Conservation (phyloP, 1,140 invertebrate species). For the Solenopsis fugax region DNA sequence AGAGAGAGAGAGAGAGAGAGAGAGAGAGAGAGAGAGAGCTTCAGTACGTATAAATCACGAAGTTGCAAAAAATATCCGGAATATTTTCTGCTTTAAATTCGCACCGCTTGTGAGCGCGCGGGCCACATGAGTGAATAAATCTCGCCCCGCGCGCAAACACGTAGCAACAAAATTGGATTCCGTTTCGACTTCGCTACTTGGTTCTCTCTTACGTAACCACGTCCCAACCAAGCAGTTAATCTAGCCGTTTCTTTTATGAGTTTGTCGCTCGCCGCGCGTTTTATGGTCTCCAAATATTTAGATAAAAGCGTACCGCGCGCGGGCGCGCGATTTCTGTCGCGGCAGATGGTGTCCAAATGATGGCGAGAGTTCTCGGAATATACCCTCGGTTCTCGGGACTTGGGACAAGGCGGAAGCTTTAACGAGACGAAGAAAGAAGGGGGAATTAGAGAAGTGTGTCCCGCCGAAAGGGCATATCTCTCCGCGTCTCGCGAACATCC, state of each 20-base stretch:
- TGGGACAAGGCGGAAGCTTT: conserved; percentile 15
- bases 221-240: conserved; percentile 30
- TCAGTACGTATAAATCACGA: background rate
- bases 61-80: background rate
- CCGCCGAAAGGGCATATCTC: background rate
- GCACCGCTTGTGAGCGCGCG: background rate
- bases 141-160: background rate
- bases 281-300: conserved; percentile 62
- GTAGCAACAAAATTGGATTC: conserved; percentile 20
- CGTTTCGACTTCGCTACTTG: conserved; percentile 32
- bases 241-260: conserved; percentile 48
- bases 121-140: conserved; percentile 8
- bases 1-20: no score
- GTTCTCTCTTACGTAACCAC: conserved; percentile 26
- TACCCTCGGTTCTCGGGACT: background rate
- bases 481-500: background rate
- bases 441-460: background rate
- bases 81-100: conserved; percentile 13
- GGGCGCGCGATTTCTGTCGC: conserved; percentile 37
- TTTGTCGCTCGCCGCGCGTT: conserved; percentile 40
- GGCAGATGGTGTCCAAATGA: conserved; percentile 60
- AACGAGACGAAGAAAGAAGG: conserved; percentile 16
- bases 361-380: conserved; percentile 4
- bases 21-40: no score
- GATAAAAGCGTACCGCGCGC: conserved; percentile 23